phyloP scores from a whole-genome alignment of 2,113 vertebrate species.

The Ariopsis seemanni region DNA sequence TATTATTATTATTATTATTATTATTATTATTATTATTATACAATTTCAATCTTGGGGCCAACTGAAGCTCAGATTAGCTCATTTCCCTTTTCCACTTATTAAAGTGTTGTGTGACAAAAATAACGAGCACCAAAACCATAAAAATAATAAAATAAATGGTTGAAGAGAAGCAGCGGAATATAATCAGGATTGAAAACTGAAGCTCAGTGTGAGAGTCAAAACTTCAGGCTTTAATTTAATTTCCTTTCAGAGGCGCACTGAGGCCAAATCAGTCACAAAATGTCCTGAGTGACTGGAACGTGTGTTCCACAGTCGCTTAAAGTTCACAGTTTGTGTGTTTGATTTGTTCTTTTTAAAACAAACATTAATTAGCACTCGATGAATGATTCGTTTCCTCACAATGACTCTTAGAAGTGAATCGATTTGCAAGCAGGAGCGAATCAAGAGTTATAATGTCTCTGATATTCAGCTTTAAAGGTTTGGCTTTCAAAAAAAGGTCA shows the following conservation, averaged over 20 bases:
- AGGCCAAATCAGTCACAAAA: neutral
- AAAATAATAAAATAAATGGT: neutral
- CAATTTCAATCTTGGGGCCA: neutral
- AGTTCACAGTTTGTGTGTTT: neutral
- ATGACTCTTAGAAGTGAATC: neutral
- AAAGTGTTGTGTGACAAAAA: conserved; percentile 1
- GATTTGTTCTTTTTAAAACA: neutral
- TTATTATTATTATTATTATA: neutral
- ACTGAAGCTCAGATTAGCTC: neutral
- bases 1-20: neutral
- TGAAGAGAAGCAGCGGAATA: neutral
- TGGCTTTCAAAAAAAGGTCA: no score
- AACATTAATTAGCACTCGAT: neutral
- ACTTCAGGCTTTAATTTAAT: neutral
- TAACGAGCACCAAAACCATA: neutral
- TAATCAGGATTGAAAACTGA: neutral
- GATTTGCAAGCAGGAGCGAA: neutral
- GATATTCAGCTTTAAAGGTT: no score
- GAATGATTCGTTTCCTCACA: neutral
- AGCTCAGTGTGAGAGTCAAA: neutral
- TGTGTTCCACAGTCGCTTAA: neutral
- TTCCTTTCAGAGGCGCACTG: neutral
- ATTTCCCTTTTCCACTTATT: neutral
- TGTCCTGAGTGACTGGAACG: neutral
- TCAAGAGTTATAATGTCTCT: neutral